Evolutionary conservation across 2,888 invertebrate genomes (phyloP), one percentile per base, ranked within the genome.

Genomic region (Eumerus sabulonum): DNA sequence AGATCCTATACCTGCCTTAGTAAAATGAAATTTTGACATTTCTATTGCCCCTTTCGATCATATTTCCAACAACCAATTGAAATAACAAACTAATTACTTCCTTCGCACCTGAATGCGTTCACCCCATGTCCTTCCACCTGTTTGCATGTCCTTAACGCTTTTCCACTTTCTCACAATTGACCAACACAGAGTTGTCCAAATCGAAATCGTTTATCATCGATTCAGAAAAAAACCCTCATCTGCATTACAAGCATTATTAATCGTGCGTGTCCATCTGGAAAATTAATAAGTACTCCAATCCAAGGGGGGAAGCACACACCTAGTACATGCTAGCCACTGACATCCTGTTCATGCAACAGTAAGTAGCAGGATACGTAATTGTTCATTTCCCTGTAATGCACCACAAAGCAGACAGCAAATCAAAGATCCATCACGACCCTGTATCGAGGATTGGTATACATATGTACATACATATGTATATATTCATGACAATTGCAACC

Each of bases 341-440:
- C 72, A 77, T 77, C 77, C 77, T 77, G 77, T 77, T 73, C 63
- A 77, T 54, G 77, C 56, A 68, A 73, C 67, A 67, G 72, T 73
- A 73, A 68, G 13, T 72, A 72, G 67, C 77, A 72, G 77, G 77
- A 77, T 77, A 67, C 62, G 67, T 53, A n/a, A 71, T 71, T 70
- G 54, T 70, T 70, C 63, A 1, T 38, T 27, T 27, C 12, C 14
- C 48, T 18, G 59, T 35, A 64, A 70, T 16, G 14, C 47, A 64
- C 36, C 70, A 64, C 36, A 63, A 59, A 42, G 53, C 44, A 59
- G 64, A 64, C 64, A 27, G 27, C 7, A 27, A 27, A 27, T 27
- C 27, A 59, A 2, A 35, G 1, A 57, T 5, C 45, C 12, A 51
- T 27, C 14, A 12, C 12, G n/a, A n/a, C 16, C 18, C 51, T 51